phyloP scores from a whole-genome alignment of 2,888 invertebrate genomes.

The Quadriops clusia region DNA sequence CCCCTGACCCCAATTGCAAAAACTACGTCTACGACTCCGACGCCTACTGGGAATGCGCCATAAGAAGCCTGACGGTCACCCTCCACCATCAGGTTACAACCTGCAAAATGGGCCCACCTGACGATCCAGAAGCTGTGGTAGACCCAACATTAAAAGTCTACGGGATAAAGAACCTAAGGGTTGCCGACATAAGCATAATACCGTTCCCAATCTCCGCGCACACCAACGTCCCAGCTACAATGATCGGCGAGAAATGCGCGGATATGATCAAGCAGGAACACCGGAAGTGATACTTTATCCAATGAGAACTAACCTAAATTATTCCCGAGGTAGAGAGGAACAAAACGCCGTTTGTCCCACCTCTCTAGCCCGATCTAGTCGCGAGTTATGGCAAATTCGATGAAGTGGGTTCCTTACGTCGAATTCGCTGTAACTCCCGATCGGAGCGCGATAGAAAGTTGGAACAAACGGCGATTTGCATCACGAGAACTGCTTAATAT shows the following conservation, averaged over 20 bases:
- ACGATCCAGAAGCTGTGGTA: slow-evolving; percentile 51
- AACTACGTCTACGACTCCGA: slow-evolving; percentile 42
- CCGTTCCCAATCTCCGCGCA: slow-evolving; percentile 54
- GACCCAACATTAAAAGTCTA: slow-evolving; percentile 50
- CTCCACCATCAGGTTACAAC: slow-evolving; percentile 39
- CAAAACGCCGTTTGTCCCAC: too few relatives aligned
- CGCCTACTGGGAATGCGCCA: slow-evolving; percentile 60
- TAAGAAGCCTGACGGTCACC: slow-evolving; percentile 26
- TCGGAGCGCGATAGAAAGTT: too few relatives aligned
- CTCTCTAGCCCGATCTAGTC: too few relatives aligned
- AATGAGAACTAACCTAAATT: too few relatives aligned
- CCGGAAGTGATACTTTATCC: too few relatives aligned
- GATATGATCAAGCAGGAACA: slow-evolving; percentile 25
- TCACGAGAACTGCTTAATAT: too few relatives aligned
- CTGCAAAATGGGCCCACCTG: slow-evolving; percentile 57
- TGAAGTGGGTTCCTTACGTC: too few relatives aligned
- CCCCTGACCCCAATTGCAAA: slow-evolving; percentile 40
- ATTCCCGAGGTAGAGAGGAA: too few relatives aligned
- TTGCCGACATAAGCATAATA: slow-evolving; percentile 57
- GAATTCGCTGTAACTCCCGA: too few relatives aligned
- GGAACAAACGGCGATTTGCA: too few relatives aligned
- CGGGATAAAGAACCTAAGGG: slow-evolving; percentile 47
- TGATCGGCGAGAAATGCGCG: slow-evolving; percentile 63
- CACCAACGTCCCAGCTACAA: slow-evolving; percentile 55
- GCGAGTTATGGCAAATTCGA: too few relatives aligned